Conservation (phyloP, 1,140 invertebrate species). For the Hyphantria cunea region DNA sequence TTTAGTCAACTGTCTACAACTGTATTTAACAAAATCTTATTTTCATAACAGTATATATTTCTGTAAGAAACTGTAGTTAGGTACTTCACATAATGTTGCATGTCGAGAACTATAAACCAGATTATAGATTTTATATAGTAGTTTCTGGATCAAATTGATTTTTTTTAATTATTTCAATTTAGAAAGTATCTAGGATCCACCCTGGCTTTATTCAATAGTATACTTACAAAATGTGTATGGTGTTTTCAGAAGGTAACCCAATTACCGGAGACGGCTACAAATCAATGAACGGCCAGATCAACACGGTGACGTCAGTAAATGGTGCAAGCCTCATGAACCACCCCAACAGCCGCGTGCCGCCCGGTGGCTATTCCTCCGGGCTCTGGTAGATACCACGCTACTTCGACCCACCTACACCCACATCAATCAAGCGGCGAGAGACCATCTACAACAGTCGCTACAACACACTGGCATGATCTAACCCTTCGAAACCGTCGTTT, state of each 20-base stretch:
- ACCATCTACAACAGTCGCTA: conserved; percentile 36
- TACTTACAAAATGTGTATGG: conserved; percentile 20
- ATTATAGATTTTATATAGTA: not conserved
- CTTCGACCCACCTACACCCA: conserved; percentile 31
- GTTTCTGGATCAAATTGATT: conserved; percentile 15
- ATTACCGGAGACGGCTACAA: conserved; percentile 82
- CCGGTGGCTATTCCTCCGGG: conserved; percentile 76
- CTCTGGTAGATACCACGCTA: conserved; percentile 69
- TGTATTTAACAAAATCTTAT: conserved; percentile 9
- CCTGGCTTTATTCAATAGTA: not conserved
- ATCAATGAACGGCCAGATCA: conserved; percentile 80
- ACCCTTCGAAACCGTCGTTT: conserved; percentile 21
- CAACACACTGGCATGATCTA: conserved; percentile 25
- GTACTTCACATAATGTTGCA: conserved; percentile 5
- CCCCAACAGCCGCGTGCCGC: conserved; percentile 69
- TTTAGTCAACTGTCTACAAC: conserved; percentile 16
- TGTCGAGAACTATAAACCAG: conserved; percentile 4
- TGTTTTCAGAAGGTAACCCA: conserved; percentile 78
- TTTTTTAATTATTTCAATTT: conserved; percentile 1
- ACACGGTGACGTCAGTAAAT: conserved; percentile 77
- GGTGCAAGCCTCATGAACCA: conserved; percentile 67
- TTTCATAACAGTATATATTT: conserved; percentile 1
- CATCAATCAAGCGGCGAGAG: conserved; percentile 31
- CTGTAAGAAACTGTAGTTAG: conserved; percentile 7
- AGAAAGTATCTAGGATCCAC: not conserved